These are phyloP conservation scores for Thera obeliscata DNA, from an alignment of 2,888 invertebrate genomes.

Conservation along the genomic window DNA sequence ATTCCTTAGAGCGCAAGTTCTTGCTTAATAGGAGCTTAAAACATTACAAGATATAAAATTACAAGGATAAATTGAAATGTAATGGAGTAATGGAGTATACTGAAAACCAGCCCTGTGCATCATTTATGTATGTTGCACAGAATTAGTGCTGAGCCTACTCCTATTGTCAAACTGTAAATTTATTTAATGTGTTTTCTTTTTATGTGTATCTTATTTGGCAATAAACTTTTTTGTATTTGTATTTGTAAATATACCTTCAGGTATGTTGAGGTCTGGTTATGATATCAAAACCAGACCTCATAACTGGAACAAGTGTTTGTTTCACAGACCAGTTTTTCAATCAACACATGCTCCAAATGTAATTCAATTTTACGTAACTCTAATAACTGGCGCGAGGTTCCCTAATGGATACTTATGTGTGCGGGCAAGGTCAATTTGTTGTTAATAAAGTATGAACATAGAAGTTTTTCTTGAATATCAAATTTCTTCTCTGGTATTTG, in stretches of 20 bases:
- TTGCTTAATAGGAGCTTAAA: too few relatives aligned
- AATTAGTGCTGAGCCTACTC: too few relatives aligned
- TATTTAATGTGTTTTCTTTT: too few relatives aligned
- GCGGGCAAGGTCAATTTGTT: constrained; percentile 62
- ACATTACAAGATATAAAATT: background rate
- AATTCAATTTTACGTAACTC: constrained; percentile 68
- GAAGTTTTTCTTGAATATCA: constrained; percentile 2
- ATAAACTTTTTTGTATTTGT: too few relatives aligned
- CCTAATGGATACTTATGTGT: constrained; percentile 62
- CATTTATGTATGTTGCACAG: too few relatives aligned
- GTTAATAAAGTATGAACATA: constrained; percentile 47
- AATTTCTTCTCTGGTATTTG: background rate
- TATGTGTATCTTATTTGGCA: too few relatives aligned
- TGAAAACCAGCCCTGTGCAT: too few relatives aligned
- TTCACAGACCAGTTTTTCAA: constrained; percentile 67
- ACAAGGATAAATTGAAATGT: background rate
- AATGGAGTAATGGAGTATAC: too few relatives aligned
- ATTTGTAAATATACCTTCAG: background rate
- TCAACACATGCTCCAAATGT: constrained; percentile 57
- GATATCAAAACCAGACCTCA: constrained; percentile 13
- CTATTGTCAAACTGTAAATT: too few relatives aligned
- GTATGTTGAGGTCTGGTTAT: background rate
- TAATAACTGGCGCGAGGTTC: constrained; percentile 71
- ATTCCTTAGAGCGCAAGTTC: too few relatives aligned
- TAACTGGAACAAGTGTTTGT: constrained; percentile 55